phyloP scores from a whole-genome alignment of 2,113 vertebrate species.

The Xenotilapia flavipinnis region DNA sequence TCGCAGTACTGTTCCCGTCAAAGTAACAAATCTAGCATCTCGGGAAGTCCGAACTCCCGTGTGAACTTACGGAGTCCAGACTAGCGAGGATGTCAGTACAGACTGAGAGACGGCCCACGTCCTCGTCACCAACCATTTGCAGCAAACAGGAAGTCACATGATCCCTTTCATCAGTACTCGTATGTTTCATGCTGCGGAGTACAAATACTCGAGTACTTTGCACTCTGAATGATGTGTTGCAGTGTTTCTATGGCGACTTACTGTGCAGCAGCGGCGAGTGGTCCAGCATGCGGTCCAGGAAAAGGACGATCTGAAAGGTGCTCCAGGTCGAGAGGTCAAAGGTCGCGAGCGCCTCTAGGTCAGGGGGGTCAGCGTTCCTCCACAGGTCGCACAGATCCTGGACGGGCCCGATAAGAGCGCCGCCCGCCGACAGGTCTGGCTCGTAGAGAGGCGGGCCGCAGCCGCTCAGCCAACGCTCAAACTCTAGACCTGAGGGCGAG shows the following conservation, averaged over 20 bases:
- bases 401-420: conserved; percentile 80
- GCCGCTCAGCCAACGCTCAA: conserved; percentile 90
- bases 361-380: conserved; percentile 74
- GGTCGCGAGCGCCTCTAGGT: conserved; percentile 62
- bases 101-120: neutral
- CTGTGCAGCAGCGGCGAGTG: conserved; percentile 82
- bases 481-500: conserved; percentile 82
- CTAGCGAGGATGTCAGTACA: neutral
- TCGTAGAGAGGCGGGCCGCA: conserved; percentile 87
- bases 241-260: conserved; percentile 9
- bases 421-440: conserved; percentile 89
- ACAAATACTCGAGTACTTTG: neutral
- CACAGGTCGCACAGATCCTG: conserved; percentile 86
- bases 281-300: conserved; percentile 90
- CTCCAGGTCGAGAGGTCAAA: conserved; percentile 88
- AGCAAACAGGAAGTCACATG: neutral
- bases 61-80: neutral
- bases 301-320: conserved; percentile 94
- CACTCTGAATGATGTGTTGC: neutral
- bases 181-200: neutral
- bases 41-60: neutral
- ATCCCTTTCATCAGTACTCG: neutral
- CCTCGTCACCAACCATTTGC: neutral
- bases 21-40: neutral
- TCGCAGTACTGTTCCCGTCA: rapidly evolving